These are phyloP conservation scores for Andrena cerasifolii DNA, from an alignment of 1,140 invertebrate genomes.

Conservation along the genomic window DNA sequence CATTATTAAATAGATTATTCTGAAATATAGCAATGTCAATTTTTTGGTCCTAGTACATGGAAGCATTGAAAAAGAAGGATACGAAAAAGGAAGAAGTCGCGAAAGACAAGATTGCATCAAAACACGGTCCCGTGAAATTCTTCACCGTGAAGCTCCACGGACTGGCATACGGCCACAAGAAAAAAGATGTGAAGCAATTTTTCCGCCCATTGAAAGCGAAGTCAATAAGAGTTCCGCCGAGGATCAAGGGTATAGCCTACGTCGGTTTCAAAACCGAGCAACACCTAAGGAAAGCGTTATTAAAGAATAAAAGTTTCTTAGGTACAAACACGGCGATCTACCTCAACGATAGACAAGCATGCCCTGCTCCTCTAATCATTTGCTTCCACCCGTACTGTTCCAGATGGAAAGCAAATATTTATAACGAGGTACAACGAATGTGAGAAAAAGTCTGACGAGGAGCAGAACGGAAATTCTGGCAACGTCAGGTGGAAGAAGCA, in stretches of 20 bases:
- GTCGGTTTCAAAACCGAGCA: conserved; percentile 93
- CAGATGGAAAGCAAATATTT: conserved; percentile 86
- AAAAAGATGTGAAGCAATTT: conserved; percentile 92
- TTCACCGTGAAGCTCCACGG: conserved; percentile 87
- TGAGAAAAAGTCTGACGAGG: conserved; percentile 73
- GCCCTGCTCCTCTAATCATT: conserved; percentile 8
- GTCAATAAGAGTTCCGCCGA: conserved; percentile 90
- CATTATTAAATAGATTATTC: neutral
- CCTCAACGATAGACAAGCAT: conserved; percentile 11
- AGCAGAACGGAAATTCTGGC: conserved; percentile 31
- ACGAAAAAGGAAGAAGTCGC: conserved; percentile 26
- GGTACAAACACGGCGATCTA: conserved; percentile 78
- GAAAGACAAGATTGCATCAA: conserved; percentile 64
- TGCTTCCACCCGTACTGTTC: conserved; percentile 34
- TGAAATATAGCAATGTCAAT: conserved; percentile 6
- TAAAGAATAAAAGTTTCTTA: conserved; percentile 94
- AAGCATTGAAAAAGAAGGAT: conserved; percentile 80
- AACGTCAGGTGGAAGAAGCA: conserved; percentile 87
- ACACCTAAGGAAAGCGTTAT: conserved; percentile 91
- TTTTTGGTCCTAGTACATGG: conserved; percentile 83
- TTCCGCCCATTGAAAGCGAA: conserved; percentile 90
- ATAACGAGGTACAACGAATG: conserved; percentile 85
- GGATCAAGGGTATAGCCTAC: conserved; percentile 93
- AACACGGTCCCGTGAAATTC: conserved; percentile 82
- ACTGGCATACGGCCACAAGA: conserved; percentile 87